Evolutionary conservation across 2,888 invertebrate genomes (phyloP), one percentile per base, ranked within the genome.

Genomic region (Hyalella azteca): DNA sequence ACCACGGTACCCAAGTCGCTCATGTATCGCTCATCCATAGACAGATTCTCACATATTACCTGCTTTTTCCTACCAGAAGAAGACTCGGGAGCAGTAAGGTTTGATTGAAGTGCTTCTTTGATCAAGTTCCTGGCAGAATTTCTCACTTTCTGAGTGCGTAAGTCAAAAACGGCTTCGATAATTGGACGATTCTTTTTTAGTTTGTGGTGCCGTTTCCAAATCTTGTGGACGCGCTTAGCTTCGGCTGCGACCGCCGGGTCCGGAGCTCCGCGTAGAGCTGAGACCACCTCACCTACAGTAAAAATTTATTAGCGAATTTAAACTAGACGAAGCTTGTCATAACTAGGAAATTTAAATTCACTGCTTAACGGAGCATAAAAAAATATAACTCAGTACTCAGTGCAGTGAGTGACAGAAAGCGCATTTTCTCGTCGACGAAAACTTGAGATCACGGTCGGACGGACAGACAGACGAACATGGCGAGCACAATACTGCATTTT

Each of bases 121-220:
- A 82, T 40, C 82, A 81, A 79, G 22, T 41, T 59, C 48, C 81
- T 77, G 19, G 82, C 82, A 15, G 81, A 50, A 39, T 79, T 60
- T 19, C 82, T 41, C 29, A 81, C 73, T 26, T 50, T 36, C 66
- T 82, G 75, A 2, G 82, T 82, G 59, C 79, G 80, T 26, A 41
- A 45, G 40, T 82, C 82, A 50, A 78, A 81, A 15, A 59, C 66
- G 22, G 81, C 82, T 54, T 82, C 82, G 41, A 82, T 79, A 15
- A 29, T n/a, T 11, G 82, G 81, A 32, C 76, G 73, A 29, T 78
- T 78, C 15, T 66, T 75, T 50, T 79, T 79, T 32, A 79, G 79
- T 1, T 73, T 54, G 39, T 80, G 41, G 54, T 81, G 59, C 2
- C 76, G 41, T 41, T 78, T 81, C 82, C 82, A 82, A 9, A 59